A percentile compares a stretch with the other conserved stretches of the same genome.
Conservation (phyloP, 2,113 vertebrate genomes). For the Lamprologus speciosus region DNA sequence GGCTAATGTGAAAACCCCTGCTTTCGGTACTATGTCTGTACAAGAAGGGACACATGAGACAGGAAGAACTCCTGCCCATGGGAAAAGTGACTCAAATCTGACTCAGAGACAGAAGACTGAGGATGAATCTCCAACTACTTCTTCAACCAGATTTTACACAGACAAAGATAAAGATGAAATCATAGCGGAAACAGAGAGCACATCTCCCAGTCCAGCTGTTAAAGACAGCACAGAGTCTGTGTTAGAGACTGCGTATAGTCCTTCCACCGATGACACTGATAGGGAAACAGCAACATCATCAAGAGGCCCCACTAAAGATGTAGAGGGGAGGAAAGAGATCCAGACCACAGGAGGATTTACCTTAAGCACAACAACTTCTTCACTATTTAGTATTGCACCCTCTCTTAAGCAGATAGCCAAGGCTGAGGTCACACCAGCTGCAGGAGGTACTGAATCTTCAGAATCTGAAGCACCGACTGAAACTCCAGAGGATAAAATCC, state of each 20-base stretch:
- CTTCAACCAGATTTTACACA: not conserved
- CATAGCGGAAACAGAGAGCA: not conserved
- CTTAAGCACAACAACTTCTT: not conserved
- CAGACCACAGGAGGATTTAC: not conserved
- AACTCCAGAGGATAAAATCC: not conserved
- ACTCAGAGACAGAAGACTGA: slow-evolving; percentile 5
- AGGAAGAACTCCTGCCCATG: not conserved
- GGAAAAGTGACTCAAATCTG: slow-evolving; percentile 27
- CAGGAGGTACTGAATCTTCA: not conserved
- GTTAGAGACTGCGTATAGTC: not conserved
- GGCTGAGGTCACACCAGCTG: not conserved
- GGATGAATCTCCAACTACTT: not conserved
- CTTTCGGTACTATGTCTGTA: slow-evolving; percentile 9
- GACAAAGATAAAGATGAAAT: not conserved
- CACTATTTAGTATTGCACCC: not conserved
- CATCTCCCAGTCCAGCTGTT: slow-evolving; percentile 28
- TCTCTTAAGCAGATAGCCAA: not conserved
- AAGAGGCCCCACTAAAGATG: not conserved
- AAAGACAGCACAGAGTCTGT: not conserved
- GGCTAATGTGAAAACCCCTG: not conserved
- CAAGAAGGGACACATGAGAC: not conserved
- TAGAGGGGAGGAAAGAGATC: not conserved
- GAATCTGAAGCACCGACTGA: not conserved
- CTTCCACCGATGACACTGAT: slow-evolving; percentile 7
- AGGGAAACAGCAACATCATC: slow-evolving; percentile 14